Base-by-base conservation (phyloP, 2,113 vertebrate genomes). In the Nycticebus coucang region DNA sequence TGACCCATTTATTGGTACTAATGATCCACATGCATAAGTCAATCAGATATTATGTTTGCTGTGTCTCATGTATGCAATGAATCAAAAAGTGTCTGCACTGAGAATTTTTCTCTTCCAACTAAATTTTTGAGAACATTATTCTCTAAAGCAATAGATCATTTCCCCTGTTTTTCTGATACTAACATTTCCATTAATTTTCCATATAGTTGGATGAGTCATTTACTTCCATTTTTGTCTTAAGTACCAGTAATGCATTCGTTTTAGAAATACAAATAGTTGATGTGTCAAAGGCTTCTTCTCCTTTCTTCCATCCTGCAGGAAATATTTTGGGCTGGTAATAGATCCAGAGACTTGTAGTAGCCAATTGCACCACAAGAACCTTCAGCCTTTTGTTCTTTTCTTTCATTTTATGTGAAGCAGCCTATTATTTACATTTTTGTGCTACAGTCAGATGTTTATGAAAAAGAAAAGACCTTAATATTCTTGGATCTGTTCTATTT, bases 401-500 rank as follows among this genome's bases (percentile, higher is more conserved):
- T 35, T 60, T 55, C 0, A 79, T 81, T 95, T 2, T 41, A 26
- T 8, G 2, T 60, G 53, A 87, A 91, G 1, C 7, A 57, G 8
- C 5, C 57, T 79, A 33, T 45, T 93, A 41, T n/a, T 95, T 80
- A 71, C 3, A 84, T 74, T 80, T 79, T 87, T 14, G 37, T 75
- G 30, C 12, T 87, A 28, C 28, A 75, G 66, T 75, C 41, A 37
- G 41, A 75, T 89, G 15, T 79, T 66, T 71, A 37, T 71, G 30
- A 22, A n/a, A 80, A 92, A 78, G 4, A 55, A 66, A 85, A 74
- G 78, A 6, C 4, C 86, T 89, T 77, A 15, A 62, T 85, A 88
- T 77, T 82, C 50, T 88, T 68, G 26, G 26, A 81, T 81, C 59
- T 94, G 7, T 93, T 80, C 37, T 64, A 33, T 82, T 69, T 85